Conservation (phyloP, 2,888 invertebrate species). For the Xylocampa areola region DNA sequence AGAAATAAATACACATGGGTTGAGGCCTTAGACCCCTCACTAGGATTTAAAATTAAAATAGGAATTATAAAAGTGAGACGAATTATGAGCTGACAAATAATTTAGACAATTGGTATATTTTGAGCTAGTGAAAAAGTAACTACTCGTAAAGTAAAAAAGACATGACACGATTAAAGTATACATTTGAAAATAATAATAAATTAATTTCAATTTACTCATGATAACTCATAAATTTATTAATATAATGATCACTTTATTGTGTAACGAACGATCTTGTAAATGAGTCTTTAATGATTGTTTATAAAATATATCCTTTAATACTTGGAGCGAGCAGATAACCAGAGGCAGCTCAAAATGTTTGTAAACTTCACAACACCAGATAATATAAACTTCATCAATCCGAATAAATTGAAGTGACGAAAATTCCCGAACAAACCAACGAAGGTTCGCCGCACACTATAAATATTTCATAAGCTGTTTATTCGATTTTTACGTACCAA, state of each 20-base stretch:
- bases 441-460: conserved; percentile 39
- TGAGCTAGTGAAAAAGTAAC: too few species aligned
- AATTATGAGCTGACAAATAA: too few species aligned
- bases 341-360: conserved; percentile 21
- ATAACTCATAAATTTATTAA: background rate
- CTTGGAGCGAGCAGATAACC: conserved; percentile 19
- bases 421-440: conserved; percentile 25
- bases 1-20: too few species aligned
- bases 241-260: conserved; percentile 4
- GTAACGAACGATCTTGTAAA: conserved; percentile 12
- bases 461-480: conserved; percentile 65
- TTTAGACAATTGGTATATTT: too few species aligned
- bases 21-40: too few species aligned
- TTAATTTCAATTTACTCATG: background rate
- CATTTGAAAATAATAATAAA: too few species aligned
- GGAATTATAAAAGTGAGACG: too few species aligned
- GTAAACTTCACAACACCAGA: conserved; percentile 29
- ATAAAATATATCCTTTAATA: conserved; percentile 13
- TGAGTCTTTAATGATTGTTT: conserved; percentile 25
- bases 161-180: too few species aligned
- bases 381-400: conserved; percentile 16
- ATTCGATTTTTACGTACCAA: conserved; percentile 62
- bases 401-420: conserved; percentile 13
- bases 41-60: too few species aligned
- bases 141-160: too few species aligned